Base-by-base conservation (phyloP, 1,140 invertebrate genomes). In the Adelges cooleyi region DNA sequence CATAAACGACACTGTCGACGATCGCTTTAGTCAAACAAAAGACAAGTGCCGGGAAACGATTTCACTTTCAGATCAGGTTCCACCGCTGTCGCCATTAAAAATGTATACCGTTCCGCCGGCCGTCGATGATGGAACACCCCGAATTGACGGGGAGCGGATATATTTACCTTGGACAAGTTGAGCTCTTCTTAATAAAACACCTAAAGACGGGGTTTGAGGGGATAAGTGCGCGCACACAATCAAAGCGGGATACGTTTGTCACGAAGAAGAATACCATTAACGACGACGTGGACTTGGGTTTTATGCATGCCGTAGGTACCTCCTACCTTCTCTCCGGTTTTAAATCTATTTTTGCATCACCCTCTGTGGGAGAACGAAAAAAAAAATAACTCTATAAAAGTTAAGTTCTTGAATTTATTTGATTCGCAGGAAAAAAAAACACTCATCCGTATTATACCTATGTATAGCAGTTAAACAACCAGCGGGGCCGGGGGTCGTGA, bases 331-430 rank as follows among this genome's bases (percentile, higher is more conserved):
- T 33, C 29, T 33, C 29, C 36, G 20, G 3, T 54, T 59, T 59
- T 59, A 59, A 59, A 59, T 59, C 54, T 59, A 59, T 59, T 59
- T 59, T 59, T 42, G 54, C 54, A 40, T 23, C 54, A 33, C 29
- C 29, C 29, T 33, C 29, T 33, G 11, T 11, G 29, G 29, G 29
- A 5, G n/a, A n/a, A n/a, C n/a, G n/a, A 13, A 23, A 40, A 59
- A 59, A 42, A 33, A 33, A 38, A 23, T 40, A 46, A 59, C 54
- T 46, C 54, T 42, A 59, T 59, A 59, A 59, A 59, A 59, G 52
- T 54, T 54, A 54, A 54, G 54, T 59, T 59, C 54, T 59, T 59
- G 54, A 59, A 59, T 59, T 59, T 59, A 59, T 59, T 33, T 33
- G 5, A 11, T 33, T 42, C 36, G 36, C 53, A 18, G 25, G 17